These are phyloP conservation scores for Emberiza fucata DNA, from an alignment of 2,113 vertebrate genomes.

Conservation along the genomic window DNA sequence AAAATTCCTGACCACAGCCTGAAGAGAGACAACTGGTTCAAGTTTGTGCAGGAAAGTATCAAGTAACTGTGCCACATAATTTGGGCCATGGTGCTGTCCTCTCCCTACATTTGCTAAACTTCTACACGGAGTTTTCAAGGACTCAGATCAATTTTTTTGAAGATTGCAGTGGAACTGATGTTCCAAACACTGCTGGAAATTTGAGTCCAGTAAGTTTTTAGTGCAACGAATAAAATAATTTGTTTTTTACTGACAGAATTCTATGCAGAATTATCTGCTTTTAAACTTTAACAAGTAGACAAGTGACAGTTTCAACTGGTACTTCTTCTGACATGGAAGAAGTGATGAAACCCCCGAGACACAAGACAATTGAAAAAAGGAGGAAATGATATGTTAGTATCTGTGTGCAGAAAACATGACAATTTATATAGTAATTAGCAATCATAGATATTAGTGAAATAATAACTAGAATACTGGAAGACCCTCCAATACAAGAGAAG, in stretches of 20 bases:
- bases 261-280: neutral
- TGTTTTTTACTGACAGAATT: neutral
- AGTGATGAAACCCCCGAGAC: neutral
- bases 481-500: neutral
- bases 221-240: neutral
- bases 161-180: neutral
- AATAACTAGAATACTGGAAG: neutral
- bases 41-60: neutral
- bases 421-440: neutral
- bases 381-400: neutral
- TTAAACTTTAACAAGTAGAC: neutral
- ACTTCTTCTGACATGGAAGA: neutral
- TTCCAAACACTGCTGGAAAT: neutral
- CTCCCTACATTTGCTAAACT: neutral
- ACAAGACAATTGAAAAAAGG: neutral
- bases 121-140: neutral
- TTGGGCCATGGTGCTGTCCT: neutral
- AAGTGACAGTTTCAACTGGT: neutral
- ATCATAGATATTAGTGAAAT: neutral
- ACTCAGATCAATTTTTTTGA: neutral
- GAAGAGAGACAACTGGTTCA: neutral
- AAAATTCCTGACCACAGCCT: neutral
- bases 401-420: neutral
- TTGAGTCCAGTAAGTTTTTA: neutral
- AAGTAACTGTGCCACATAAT: rapidly evolving